Conservation (phyloP, 2,113 vertebrate species). For the Microcebus lehilahytsara region DNA sequence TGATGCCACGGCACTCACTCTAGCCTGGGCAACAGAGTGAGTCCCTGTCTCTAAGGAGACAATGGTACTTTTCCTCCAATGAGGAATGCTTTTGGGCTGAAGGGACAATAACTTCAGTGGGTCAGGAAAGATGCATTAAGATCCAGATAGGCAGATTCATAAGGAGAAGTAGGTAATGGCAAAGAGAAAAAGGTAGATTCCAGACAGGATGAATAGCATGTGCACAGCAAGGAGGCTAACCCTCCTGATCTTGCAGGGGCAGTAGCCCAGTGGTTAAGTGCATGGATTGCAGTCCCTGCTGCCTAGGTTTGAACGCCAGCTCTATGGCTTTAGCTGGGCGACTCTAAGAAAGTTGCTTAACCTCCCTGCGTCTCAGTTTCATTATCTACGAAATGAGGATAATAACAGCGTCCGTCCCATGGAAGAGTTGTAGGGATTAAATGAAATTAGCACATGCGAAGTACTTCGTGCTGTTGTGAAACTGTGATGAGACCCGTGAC, state of each 20-base stretch:
- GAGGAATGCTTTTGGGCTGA: background rate
- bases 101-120: background rate
- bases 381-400: background rate
- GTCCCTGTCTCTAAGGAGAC: too few species aligned
- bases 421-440: background rate
- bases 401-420: background rate
- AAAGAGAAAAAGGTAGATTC: background rate
- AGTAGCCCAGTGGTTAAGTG: accelerated
- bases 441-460: background rate
- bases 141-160: background rate
- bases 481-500: background rate
- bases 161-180: background rate
- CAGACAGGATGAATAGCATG: background rate
- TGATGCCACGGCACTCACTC: too few species aligned
- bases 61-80: background rate
- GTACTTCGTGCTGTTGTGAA: background rate
- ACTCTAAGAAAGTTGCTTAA: background rate
- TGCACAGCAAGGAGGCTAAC: background rate
- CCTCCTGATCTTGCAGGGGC: background rate
- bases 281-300: background rate
- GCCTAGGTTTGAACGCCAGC: background rate
- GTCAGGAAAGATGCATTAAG: background rate
- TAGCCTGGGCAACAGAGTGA: too few species aligned
- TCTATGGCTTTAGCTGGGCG: background rate
- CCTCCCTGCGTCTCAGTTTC: background rate